Evolutionary conservation across 1,140 invertebrate genomes (phyloP).

Genomic region (Myzus persicae): DNA sequence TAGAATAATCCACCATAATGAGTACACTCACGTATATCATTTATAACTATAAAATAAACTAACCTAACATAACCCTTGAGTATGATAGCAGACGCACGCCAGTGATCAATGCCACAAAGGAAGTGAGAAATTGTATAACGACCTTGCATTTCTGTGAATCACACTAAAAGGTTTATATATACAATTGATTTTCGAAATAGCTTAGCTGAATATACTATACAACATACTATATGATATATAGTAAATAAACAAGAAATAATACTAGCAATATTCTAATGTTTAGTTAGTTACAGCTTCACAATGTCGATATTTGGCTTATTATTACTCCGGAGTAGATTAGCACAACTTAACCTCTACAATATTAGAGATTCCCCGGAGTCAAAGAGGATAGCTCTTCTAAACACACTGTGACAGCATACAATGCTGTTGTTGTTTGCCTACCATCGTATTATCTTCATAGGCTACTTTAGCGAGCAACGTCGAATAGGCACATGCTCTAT

Average conservation of each 20-base stretch:
- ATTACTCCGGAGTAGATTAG: neutral
- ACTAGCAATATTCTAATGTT: too few species aligned
- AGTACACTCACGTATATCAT: neutral
- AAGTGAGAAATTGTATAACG: neutral
- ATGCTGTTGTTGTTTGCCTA: neutral
- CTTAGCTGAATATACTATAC: too few species aligned
- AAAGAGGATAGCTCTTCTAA: neutral
- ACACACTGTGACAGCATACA: neutral
- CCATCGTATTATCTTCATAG: neutral
- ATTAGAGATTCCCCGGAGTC: neutral
- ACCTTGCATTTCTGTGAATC: too few species aligned
- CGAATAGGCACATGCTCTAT: slow-evolving; percentile 2
- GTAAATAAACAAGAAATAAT: too few species aligned
- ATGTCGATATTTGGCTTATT: neutral
- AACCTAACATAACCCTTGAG: neutral
- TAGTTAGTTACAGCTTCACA: too few species aligned
- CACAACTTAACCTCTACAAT: neutral
- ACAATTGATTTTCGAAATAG: too few species aligned
- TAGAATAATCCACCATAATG: neutral
- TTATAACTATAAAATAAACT: neutral
- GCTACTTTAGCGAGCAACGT: neutral
- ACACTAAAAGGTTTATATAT: too few species aligned
- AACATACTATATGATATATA: too few species aligned
- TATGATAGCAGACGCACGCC: neutral
- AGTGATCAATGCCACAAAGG: neutral